Conservation (phyloP, 2,888 invertebrate species). For the Homarus gammarus region DNA sequence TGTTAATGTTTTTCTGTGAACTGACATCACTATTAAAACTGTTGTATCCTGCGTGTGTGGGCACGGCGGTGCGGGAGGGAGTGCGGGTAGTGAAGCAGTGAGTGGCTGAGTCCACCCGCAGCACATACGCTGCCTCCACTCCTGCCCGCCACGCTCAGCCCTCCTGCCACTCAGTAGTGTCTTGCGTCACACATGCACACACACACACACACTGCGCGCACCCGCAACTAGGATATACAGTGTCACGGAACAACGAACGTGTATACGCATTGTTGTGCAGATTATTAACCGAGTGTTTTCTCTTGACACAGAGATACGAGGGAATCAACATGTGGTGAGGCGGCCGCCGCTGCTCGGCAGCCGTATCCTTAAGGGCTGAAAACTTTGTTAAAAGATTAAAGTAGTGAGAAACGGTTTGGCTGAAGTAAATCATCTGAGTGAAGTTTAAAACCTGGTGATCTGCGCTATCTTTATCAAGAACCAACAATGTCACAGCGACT, state of each 20-base stretch:
- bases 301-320: background rate
- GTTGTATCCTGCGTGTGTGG: background rate
- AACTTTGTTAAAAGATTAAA: background rate
- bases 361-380: background rate
- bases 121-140: background rate
- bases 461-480: too few relatives aligned
- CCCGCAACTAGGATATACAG: background rate
- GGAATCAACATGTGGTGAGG: background rate
- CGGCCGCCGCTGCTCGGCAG: background rate
- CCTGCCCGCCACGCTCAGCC: background rate
- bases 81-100: background rate
- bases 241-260: background rate
- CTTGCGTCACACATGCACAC: background rate
- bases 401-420: background rate
- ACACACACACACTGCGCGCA: background rate
- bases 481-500: constrained; percentile 53
- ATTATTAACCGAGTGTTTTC: background rate
- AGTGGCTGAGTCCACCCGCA: background rate
- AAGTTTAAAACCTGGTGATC: background rate
- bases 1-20: too few relatives aligned
- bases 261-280: background rate
- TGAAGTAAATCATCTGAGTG: background rate
- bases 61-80: background rate
- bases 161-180: background rate
- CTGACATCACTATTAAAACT: too few relatives aligned